Evolutionary conservation across 2,888 invertebrate genomes (phyloP).

Genomic region (Pedicia rivosa): DNA sequence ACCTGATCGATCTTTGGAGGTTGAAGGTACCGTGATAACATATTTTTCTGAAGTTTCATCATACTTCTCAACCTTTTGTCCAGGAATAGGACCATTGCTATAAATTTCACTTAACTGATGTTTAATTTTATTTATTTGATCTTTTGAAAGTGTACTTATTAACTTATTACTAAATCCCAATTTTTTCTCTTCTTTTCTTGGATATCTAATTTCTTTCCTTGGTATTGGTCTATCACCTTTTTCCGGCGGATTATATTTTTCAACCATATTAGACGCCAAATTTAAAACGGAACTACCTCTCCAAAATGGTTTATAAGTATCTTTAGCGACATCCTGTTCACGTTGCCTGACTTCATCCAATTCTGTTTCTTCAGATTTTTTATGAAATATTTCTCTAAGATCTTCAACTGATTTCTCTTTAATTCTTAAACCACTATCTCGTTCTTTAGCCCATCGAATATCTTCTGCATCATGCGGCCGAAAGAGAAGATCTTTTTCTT

Average conservation of each 20-base stretch:
- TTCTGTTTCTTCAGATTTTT: constrained; percentile 37
- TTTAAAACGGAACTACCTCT: constrained; percentile 68
- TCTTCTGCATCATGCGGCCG: constrained; percentile 57
- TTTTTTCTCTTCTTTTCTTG: constrained; percentile 32
- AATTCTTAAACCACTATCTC: constrained; percentile 58
- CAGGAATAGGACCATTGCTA: constrained; percentile 30
- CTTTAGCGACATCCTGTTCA: constrained; percentile 36
- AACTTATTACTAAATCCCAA: constrained; percentile 56
- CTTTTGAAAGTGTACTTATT: constrained; percentile 71
- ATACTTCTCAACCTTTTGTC: constrained; percentile 20
- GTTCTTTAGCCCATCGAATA: constrained; percentile 58
- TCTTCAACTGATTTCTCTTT: constrained; percentile 83
- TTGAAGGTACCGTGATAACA: constrained; percentile 38
- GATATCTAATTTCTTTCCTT: constrained; percentile 7
- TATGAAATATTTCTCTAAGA: constrained; percentile 59
- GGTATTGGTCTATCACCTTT: constrained; percentile 26
- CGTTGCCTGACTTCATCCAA: constrained; percentile 30
- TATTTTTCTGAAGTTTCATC: constrained; percentile 34
- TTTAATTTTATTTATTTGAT: constrained; percentile 66
- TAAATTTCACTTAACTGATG: constrained; percentile 70
- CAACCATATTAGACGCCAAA: constrained; percentile 54
- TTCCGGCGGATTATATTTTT: constrained; percentile 35
- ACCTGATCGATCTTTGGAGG: not conserved
- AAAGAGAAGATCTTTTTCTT: constrained; percentile 70
- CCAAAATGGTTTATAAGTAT: constrained; percentile 68